Evolutionary conservation across 2,888 invertebrate species (phyloP), one percentile per base, ranked within the genome.

Genomic region (Heliconius sara): DNA sequence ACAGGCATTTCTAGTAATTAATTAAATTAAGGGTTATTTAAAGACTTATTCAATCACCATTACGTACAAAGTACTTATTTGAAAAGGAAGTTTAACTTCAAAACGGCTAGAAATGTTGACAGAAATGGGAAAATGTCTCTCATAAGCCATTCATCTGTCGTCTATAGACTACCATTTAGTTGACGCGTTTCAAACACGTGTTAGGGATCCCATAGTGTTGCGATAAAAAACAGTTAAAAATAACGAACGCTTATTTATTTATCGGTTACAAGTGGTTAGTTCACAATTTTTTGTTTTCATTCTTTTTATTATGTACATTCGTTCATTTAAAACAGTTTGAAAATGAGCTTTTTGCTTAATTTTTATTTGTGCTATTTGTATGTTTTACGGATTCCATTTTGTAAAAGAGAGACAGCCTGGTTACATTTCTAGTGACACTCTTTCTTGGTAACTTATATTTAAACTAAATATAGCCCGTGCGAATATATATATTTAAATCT

Each of bases 141-240:
- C 76, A 57, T n/a, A 43, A 65, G n/a, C 30, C 76, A 80, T 80
- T 65, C 76, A 75, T 80, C 78, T 67, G 25, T 80, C 80, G 57
- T 22, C 67, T n/a, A 19, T 12, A n/a, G 60, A 22, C 2, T 19
- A 65, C 27, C 7, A 13, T 63, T 13, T 63, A 68, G 39, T 75
- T 71, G 75, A 80, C 78, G 71, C 30, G 19, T 75, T 60, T 34
- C 63, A 70, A 57, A 60, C 80, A 80, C 71, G 65, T 80, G 80
- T 65, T 66, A 30, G 34, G 9, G 27, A 67, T 76, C 72, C 66
- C 79, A 76, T 72, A 47, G 52, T 30, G 67, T 30, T 77, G 60
- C 52, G 74, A 80, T 63, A 79, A 72, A 57, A 30, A 16, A 65
- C 25, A 2, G 27, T 7, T 71, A 67, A 60, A 79, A 70, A 27